A percentile compares a stretch with the other conserved stretches of the same genome.
Conservation (phyloP, 2,797 vertebrate species). For the Lates japonicus region DNA sequence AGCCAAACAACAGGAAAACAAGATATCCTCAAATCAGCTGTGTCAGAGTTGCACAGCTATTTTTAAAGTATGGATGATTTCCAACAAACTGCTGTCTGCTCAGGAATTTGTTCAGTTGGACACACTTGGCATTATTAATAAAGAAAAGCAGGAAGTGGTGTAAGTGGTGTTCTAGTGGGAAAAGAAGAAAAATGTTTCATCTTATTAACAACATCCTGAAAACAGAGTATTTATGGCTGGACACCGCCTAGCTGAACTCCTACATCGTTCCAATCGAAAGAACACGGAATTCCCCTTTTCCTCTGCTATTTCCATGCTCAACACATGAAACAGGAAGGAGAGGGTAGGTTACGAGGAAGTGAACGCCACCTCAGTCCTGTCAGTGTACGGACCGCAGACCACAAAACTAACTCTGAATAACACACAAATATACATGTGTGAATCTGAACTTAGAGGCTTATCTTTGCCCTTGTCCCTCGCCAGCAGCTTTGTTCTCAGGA, state of each 20-base stretch:
- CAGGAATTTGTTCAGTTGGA: slow-evolving; percentile 44
- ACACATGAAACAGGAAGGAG: slow-evolving; percentile 68
- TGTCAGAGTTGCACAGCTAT: slow-evolving; percentile 27
- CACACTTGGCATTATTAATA: slow-evolving; percentile 17
- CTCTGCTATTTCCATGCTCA: slow-evolving; percentile 50
- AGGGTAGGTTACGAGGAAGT: slow-evolving; percentile 65
- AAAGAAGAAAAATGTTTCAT: slow-evolving; percentile 49
- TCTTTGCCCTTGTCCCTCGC: slow-evolving; percentile 32
- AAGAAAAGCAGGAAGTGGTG: slow-evolving; percentile 53
- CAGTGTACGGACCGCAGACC: slow-evolving; percentile 30
- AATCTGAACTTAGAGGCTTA: slow-evolving; percentile 38
- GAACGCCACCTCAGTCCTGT: slow-evolving; percentile 36
- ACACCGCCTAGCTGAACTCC: slow-evolving; percentile 36
- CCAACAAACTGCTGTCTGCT: slow-evolving; percentile 13
- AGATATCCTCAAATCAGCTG: slow-evolving; percentile 13
- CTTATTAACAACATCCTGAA: slow-evolving; percentile 73
- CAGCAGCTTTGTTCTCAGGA: slow-evolving; percentile 56
- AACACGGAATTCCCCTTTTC: slow-evolving; percentile 68
- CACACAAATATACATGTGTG: slow-evolving; percentile 22
- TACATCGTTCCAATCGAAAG: slow-evolving; percentile 55
- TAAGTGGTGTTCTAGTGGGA: slow-evolving; percentile 17
- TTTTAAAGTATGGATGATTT: slow-evolving; percentile 29
- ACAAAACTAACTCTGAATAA: slow-evolving; percentile 28
- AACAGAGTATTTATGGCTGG: slow-evolving; percentile 64
- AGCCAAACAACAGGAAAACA: slow-evolving; percentile 11